A percentile compares a stretch with the other conserved stretches of the same genome.
Evolutionary conservation across 2,888 invertebrate genomes (phyloP).

Genomic region (Drosophila kambysellisi): DNA sequence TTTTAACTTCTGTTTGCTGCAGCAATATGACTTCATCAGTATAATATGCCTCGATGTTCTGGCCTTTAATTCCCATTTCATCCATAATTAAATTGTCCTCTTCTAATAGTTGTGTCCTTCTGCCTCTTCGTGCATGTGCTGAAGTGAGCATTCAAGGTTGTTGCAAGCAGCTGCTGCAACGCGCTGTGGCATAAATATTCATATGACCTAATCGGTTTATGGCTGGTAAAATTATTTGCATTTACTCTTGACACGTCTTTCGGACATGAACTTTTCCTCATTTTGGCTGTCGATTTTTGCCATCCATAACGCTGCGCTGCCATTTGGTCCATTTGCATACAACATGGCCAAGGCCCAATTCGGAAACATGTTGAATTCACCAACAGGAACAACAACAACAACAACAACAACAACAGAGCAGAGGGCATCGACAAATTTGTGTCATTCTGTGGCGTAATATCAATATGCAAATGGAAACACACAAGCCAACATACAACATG

Average conservation of each 20-base stretch:
- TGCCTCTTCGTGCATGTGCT: slow-evolving; percentile 55
- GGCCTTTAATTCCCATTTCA: slow-evolving; percentile 16
- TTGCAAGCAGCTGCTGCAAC: slow-evolving; percentile 23
- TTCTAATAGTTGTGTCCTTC: slow-evolving; percentile 7
- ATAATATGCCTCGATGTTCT: not conserved
- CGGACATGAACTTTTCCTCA: slow-evolving; percentile 46
- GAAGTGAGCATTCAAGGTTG: slow-evolving; percentile 21
- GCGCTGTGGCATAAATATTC: slow-evolving; percentile 69
- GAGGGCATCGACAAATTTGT: slow-evolving; percentile 9
- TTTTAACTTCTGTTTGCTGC: not conserved
- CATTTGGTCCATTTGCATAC: slow-evolving; percentile 49
- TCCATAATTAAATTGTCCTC: slow-evolving; percentile 45
- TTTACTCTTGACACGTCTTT: slow-evolving; percentile 61
- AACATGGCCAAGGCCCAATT: slow-evolving; percentile 27
- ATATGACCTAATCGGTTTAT: slow-evolving; percentile 74
- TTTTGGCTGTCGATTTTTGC: slow-evolving; percentile 11
- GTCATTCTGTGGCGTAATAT: slow-evolving; percentile 32
- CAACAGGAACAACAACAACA: not conserved
- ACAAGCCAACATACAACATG: not conserved
- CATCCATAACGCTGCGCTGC: slow-evolving; percentile 10
- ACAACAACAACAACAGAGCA: not conserved
- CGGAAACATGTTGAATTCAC: slow-evolving; percentile 20
- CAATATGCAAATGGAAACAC: slow-evolving; percentile 34
- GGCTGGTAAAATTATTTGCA: slow-evolving; percentile 56
- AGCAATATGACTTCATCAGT: not conserved